Base-by-base conservation (phyloP, 2,113 vertebrate species). In the Dromaius novaehollandiae region DNA sequence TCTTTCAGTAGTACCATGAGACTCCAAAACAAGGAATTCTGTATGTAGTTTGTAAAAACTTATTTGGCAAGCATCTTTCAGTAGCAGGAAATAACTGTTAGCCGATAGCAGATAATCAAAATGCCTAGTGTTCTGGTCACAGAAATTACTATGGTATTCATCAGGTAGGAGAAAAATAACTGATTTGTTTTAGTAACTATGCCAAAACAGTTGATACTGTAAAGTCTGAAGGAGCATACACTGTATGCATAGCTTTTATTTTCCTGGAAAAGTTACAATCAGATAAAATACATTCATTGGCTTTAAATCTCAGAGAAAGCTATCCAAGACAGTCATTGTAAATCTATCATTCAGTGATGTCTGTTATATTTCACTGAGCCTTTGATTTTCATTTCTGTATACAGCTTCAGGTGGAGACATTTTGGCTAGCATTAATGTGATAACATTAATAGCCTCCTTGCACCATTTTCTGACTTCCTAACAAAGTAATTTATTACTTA, bases 231-330 rank as follows among this genome's bases (percentile, higher is more conserved):
- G 85, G 55, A 93, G 64, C 44, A 84, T 76, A 94, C 46, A 65
- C 86, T 91, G 36, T 84, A 94, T 89, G 64, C 89, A 80, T 66
- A 82, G 91, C 22, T 90, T 97, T 93, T 88, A 82, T 95, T 97
- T 97, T 96, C 83, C 94, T 97, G 97, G 97, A 97, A 84, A 93
- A 56, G 50, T 86, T 95, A 97, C 97, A 96, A 97, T 97, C 96
- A 97, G 97, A 97, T 97, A 97, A 96, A 97, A 85, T 79, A 93
- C 75, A 93, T 80, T 92, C 95, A 85, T 80, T 97, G 94, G 68
- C 89, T 95, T 93, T 93, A 94, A 95, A 97, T 76, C 86, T 79
- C 63, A 71, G 20, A 83, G 89, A 82, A 90, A 95, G 21, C 61
- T 70, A 64, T 96, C 94, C 95, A 96, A 96, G 91, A 61, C 79